These are phyloP conservation scores for Diplogasteroides magnus DNA, from an alignment of 1,140 invertebrate genomes.

Conservation along the genomic window DNA sequence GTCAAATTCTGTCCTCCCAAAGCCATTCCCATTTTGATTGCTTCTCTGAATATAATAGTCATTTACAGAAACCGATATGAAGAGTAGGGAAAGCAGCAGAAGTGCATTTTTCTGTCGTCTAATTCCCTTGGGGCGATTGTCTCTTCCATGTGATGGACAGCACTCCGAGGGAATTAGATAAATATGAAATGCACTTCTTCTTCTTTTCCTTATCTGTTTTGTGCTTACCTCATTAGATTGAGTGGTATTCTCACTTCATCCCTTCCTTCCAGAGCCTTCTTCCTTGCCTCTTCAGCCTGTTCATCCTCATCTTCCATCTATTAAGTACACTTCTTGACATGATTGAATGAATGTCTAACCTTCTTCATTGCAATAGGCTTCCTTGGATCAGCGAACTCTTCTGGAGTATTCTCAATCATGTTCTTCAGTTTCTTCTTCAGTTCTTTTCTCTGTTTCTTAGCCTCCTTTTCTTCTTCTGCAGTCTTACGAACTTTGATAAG, in stretches of 20 bases:
- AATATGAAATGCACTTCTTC: no score
- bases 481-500: constrained; percentile 21
- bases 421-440: constrained; percentile 28
- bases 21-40: constrained; percentile 32
- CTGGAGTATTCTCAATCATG: constrained; percentile 32
- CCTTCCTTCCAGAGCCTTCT: constrained; percentile 21
- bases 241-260: constrained; percentile 28
- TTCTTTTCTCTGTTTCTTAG: constrained; percentile 23
- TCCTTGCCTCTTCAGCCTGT: constrained; percentile 11
- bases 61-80: not conserved
- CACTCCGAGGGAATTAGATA: no score
- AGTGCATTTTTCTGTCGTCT: no score
- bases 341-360: constrained; percentile 2
- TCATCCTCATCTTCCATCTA: constrained; percentile 28
- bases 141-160: no score
- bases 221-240: constrained; percentile 39
- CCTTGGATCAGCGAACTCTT: constrained; percentile 23
- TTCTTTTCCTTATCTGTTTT: constrained; percentile 28
- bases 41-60: constrained; percentile 3
- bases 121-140: no score
- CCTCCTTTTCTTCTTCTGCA: constrained; percentile 24
- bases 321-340: constrained; percentile 1
- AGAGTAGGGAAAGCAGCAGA: no score
- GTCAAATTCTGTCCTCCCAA: constrained; percentile 45
- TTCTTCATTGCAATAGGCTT: constrained; percentile 25